phyloP scores from a whole-genome alignment of 30 jellyfish, hydroid and myxozoan genomes.

The Morbakka virulenta region DNA sequence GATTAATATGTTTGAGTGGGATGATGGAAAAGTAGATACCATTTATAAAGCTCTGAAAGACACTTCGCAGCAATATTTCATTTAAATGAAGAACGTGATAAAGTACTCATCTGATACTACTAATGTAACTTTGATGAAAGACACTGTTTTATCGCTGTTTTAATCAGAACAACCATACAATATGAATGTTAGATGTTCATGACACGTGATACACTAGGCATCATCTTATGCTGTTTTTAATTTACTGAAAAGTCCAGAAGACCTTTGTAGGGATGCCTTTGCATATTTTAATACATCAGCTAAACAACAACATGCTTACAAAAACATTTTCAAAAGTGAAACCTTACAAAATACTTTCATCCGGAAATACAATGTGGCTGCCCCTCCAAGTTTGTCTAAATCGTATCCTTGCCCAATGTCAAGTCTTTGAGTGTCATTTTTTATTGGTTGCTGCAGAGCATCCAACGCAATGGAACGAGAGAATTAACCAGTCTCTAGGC shows the following conservation, averaged over 20 bases:
- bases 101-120: slow-evolving; percentile 52
- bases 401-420: slow-evolving; percentile 25
- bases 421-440: slow-evolving; percentile 30
- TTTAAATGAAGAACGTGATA: slow-evolving; percentile 35
- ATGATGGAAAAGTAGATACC: slow-evolving; percentile 51
- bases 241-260: too few relatives aligned
- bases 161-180: slow-evolving; percentile 6
- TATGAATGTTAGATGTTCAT: slow-evolving; percentile 16
- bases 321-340: slow-evolving; percentile 14
- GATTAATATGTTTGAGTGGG: slow-evolving; percentile 39
- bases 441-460: slow-evolving; percentile 9
- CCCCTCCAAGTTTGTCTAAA: slow-evolving; percentile 51
- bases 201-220: slow-evolving; percentile 45
- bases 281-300: slow-evolving; percentile 42
- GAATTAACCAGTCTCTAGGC: slow-evolving; percentile 5
- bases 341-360: slow-evolving; percentile 51
- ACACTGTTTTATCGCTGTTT: slow-evolving; percentile 13
- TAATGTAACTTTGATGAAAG: slow-evolving; percentile 45
- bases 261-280: slow-evolving; percentile 34
- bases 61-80: slow-evolving; percentile 2
- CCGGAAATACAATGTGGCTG: slow-evolving; percentile 56
- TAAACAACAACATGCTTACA: slow-evolving; percentile 22
- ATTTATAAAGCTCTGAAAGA: slow-evolving; percentile 16
- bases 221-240: slow-evolving; percentile 41
- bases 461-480: slow-evolving; percentile 26